phyloP scores from a whole-genome alignment of 1,140 invertebrate genomes.

The Papilio polytes region DNA sequence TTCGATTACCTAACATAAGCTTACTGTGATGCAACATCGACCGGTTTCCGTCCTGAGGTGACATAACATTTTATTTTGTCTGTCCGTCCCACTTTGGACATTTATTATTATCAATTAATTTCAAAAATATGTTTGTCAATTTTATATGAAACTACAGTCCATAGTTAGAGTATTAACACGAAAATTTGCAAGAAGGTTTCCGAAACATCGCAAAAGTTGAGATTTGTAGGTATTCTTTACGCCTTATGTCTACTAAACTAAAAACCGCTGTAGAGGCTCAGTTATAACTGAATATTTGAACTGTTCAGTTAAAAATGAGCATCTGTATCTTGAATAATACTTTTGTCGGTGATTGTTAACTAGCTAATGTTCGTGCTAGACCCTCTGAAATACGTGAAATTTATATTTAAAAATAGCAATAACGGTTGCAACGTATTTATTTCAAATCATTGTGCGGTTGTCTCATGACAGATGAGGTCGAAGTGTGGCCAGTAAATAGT shows the following conservation, averaged over 20 bases:
- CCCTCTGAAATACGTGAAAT: too few species aligned
- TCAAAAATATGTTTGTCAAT: neutral
- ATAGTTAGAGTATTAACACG: too few species aligned
- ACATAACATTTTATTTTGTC: neutral
- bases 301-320: too few species aligned
- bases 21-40: conserved; percentile 19
- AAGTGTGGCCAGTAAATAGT: neutral
- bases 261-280: too few species aligned
- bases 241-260: too few species aligned
- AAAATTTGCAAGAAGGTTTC: neutral
- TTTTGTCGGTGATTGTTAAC: too few species aligned
- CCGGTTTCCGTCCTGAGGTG: neutral
- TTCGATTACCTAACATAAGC: neutral
- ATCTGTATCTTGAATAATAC: too few species aligned
- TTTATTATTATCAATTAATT: neutral
- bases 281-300: too few species aligned
- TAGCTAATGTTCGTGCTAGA: too few species aligned
- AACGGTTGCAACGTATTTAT: neutral
- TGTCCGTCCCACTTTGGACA: neutral
- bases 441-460: neutral
- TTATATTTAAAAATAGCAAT: neutral
- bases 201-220: too few species aligned
- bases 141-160: too few species aligned
- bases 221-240: too few species aligned
- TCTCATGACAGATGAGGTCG: neutral